phyloP scores from a whole-genome alignment of 1,140 invertebrate genomes.

The Tenebrio molitor region DNA sequence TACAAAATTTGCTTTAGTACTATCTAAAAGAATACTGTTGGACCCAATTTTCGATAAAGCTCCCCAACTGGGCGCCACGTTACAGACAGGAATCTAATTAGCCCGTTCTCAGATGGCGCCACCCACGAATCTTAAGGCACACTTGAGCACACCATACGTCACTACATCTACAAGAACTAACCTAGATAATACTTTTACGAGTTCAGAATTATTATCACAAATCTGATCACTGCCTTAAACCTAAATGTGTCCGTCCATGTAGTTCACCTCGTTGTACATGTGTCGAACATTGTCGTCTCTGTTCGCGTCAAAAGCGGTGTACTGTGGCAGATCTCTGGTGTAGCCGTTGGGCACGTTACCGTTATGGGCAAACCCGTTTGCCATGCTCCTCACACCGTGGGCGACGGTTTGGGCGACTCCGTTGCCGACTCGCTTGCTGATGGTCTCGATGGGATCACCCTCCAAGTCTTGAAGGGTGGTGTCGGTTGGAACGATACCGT shows the following conservation, averaged over 20 bases:
- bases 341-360: constrained; percentile 37
- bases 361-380: constrained; percentile 51
- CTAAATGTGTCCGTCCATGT: constrained; percentile 61
- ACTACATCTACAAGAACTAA: constrained; percentile 18
- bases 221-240: constrained; percentile 1
- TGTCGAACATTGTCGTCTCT: constrained; percentile 52
- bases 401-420: constrained; percentile 62
- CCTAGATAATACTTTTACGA: constrained; percentile 35
- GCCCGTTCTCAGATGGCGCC: background rate
- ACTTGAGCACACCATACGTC: constrained; percentile 7
- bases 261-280: constrained; percentile 58
- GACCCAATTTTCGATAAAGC: constrained; percentile 41
- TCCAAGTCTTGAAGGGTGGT: constrained; percentile 60
- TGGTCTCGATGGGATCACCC: constrained; percentile 58
- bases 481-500: no score
- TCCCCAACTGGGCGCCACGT: no score
- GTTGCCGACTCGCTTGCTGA: constrained; percentile 62
- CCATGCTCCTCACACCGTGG: constrained; percentile 50
- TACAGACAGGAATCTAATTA: no score
- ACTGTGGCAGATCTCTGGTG: constrained; percentile 32
- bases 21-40: constrained; percentile 51
- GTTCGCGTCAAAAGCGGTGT: constrained; percentile 47
- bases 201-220: constrained; percentile 4
- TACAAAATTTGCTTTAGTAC: constrained; percentile 36
- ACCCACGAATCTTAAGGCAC: constrained; percentile 36